Evolutionary conservation across 2,113 vertebrate genomes (phyloP).

Genomic region (Theropithecus gelada): DNA sequence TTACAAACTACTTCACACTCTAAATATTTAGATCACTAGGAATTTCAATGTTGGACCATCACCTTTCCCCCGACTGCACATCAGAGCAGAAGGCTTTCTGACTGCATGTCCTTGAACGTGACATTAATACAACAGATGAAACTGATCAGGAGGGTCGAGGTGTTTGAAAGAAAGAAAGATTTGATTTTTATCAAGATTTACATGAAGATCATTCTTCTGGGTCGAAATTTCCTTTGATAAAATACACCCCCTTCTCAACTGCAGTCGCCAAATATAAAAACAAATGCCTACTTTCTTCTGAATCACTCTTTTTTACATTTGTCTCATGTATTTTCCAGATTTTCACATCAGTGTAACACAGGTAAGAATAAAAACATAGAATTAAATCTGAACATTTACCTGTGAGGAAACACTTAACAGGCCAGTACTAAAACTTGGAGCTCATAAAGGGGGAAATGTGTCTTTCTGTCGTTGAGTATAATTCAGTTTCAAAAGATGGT

Average conservation of each 20-base stretch:
- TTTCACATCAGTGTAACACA: constrained; percentile 66
- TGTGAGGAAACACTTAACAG: not conserved
- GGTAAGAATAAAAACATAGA: constrained; percentile 63
- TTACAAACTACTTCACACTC: constrained; percentile 45
- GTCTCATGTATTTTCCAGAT: constrained; percentile 44
- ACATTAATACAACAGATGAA: constrained; percentile 56
- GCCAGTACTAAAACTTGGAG: not conserved
- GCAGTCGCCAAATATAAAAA: constrained; percentile 75
- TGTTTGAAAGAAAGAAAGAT: constrained; percentile 78
- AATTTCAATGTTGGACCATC: constrained; percentile 52
- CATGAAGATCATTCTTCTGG: constrained; percentile 57
- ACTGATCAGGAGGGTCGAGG: constrained; percentile 70
- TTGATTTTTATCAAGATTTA: constrained; percentile 78
- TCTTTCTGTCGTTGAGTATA: not conserved
- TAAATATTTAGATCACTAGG: constrained; percentile 64
- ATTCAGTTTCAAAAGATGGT: not conserved
- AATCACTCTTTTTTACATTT: constrained; percentile 28
- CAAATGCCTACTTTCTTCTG: constrained; percentile 77
- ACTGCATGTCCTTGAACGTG: not conserved
- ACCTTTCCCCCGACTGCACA: constrained; percentile 55
- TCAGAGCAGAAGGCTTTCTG: constrained; percentile 35
- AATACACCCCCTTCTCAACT: constrained; percentile 66
- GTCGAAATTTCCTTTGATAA: constrained; percentile 74
- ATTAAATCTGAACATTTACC: constrained; percentile 64
- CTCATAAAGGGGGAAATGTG: not conserved